Conservation (phyloP, 2,888 invertebrate genomes). For the Pharmacophagus antenor region DNA sequence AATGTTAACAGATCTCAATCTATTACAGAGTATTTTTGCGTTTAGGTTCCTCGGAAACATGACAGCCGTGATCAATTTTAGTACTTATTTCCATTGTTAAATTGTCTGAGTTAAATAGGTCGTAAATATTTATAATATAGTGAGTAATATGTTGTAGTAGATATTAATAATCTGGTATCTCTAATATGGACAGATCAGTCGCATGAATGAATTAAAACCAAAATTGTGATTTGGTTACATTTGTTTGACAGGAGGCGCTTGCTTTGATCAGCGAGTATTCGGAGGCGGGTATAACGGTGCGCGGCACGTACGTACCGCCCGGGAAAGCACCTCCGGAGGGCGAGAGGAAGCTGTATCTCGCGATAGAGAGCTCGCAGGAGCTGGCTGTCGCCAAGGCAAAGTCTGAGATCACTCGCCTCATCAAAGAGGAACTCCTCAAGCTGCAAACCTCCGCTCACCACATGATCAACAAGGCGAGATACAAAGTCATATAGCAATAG, state of each 20-base stretch:
- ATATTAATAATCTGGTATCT: too few species aligned
- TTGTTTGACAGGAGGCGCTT: conserved; percentile 89
- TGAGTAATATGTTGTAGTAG: too few species aligned
- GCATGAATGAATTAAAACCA: background rate
- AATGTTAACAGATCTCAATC: too few species aligned
- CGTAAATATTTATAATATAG: too few species aligned
- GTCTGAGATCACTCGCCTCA: conserved; percentile 97
- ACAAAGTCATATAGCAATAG: conserved; percentile 90
- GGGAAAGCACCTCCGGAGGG: conserved; percentile 95
- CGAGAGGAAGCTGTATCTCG: conserved; percentile 96
- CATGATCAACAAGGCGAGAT: conserved; percentile 93
- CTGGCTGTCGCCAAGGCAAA: conserved; percentile 97
- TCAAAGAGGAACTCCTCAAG: conserved; percentile 98
- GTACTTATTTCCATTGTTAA: too few species aligned
- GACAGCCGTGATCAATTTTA: too few species aligned
- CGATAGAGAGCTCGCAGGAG: conserved; percentile 99
- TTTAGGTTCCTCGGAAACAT: too few species aligned
- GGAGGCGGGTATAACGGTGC: conserved; percentile 98
- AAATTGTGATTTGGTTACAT: background rate
- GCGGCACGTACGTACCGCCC: conserved; percentile 96
- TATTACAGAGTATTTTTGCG: too few species aligned
- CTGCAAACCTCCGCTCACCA: conserved; percentile 93
- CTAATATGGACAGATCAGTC: too few species aligned
- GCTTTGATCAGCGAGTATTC: conserved; percentile 99
- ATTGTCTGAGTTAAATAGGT: too few species aligned